A percentile compares a stretch with the other conserved stretches of the same genome.
These are phyloP conservation scores for Cottus gobio DNA, from an alignment of 2,113 vertebrate genomes.

Conservation along the genomic window DNA sequence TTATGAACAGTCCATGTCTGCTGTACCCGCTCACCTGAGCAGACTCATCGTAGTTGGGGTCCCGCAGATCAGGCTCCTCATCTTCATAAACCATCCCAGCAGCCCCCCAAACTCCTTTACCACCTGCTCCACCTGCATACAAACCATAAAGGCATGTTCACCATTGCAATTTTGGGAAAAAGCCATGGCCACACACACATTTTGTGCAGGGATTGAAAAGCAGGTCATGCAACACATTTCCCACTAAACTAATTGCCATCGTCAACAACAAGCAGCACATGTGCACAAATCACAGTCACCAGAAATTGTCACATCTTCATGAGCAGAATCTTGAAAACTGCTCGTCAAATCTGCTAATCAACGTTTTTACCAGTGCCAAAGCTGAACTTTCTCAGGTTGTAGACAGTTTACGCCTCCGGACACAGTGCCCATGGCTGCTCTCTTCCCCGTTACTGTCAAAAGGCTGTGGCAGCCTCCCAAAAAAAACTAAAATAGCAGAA, in stretches of 20 bases:
- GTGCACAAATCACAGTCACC: not conserved
- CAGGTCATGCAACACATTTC: not conserved
- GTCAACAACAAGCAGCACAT: not conserved
- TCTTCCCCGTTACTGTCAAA: not conserved
- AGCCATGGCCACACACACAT: not conserved
- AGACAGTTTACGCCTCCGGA: not conserved
- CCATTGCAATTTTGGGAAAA: not conserved
- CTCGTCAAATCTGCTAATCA: not conserved
- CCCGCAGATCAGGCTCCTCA: conserved; percentile 86
- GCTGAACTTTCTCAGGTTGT: not conserved
- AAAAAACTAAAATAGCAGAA: not conserved
- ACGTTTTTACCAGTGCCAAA: not conserved
- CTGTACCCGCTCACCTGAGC: conserved; percentile 81
- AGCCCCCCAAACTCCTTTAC: conserved; percentile 92
- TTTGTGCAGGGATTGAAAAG: not conserved
- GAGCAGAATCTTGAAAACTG: not conserved
- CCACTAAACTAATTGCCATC: not conserved
- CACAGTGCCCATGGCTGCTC: not conserved
- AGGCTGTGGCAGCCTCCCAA: not conserved
- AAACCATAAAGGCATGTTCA: not conserved
- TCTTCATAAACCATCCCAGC: conserved; percentile 89
- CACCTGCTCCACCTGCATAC: conserved; percentile 86
- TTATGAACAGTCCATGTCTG: not conserved
- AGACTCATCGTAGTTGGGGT: conserved; percentile 91
- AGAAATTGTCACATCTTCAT: not conserved